Percentiles rank a stretch among this genome's conserved stretches.
These are phyloP conservation scores for Achatina immaculata DNA, from an alignment of 1,140 invertebrate genomes.

Conservation along the genomic window DNA sequence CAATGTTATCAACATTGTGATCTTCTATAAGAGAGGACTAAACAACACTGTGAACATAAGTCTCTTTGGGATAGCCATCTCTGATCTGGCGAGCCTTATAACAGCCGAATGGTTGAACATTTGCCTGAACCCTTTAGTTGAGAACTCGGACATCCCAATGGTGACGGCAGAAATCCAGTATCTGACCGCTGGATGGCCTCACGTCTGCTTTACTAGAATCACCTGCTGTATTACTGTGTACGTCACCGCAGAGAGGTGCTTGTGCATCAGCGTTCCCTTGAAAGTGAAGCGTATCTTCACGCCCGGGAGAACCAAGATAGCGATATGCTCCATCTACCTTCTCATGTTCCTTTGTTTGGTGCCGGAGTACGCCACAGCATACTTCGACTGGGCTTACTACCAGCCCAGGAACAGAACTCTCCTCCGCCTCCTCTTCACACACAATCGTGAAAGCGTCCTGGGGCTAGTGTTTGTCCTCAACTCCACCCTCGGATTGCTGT, in stretches of 20 bases:
- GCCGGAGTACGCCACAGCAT: not conserved
- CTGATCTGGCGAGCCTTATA: not conserved
- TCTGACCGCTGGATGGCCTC: slow-evolving; percentile 5
- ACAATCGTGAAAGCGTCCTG: not conserved
- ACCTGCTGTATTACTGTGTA: slow-evolving; percentile 18
- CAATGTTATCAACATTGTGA: not conserved
- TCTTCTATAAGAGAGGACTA: not conserved
- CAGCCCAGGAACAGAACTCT: slow-evolving; percentile 10
- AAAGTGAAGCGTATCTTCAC: slow-evolving; percentile 23
- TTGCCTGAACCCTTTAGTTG: not conserved
- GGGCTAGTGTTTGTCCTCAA: not conserved
- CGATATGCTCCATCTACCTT: slow-evolving; percentile 9
- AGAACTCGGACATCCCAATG: not conserved
- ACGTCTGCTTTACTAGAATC: slow-evolving; percentile 13
- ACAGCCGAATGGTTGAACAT: not conserved
- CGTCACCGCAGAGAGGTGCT: slow-evolving; percentile 8
- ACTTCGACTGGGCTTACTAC: slow-evolving; percentile 24
- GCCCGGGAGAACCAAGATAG: not conserved
- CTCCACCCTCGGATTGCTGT: not conserved
- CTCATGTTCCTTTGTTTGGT: not conserved
- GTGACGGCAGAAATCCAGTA: slow-evolving; percentile 12
- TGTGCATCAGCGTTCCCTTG: not conserved
- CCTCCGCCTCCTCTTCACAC: not conserved
- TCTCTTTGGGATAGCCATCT: not conserved
- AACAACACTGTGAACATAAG: slow-evolving; percentile 16